Evolutionary conservation across 1,140 invertebrate species (phyloP).

Genomic region (Glossosoma conforme): DNA sequence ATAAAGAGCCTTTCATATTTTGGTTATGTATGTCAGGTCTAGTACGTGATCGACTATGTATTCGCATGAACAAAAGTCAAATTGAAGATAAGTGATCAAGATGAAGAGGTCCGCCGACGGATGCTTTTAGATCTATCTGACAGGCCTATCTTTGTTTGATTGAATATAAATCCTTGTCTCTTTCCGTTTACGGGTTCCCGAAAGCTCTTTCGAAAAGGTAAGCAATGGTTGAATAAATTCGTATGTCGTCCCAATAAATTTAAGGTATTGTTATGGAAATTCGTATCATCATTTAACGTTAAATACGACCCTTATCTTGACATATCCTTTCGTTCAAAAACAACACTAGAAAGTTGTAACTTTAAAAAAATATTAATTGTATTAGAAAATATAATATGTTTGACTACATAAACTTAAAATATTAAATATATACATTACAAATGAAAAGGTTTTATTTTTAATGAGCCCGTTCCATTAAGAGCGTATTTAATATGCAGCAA

Average conservation of each 20-base stretch:
- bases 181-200: slow-evolving; percentile 16
- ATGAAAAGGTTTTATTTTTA: too few species aligned
- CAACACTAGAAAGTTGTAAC: too few species aligned
- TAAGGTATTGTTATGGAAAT: slow-evolving; percentile 25
- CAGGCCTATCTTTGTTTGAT: slow-evolving; percentile 20
- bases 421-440: too few species aligned
- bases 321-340: too few species aligned
- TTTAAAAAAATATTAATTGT: not conserved
- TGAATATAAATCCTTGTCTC: slow-evolving; percentile 22
- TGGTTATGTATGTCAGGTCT: too few species aligned
- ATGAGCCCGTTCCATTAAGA: too few species aligned
- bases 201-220: not conserved
- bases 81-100: too few species aligned
- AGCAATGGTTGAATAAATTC: not conserved
- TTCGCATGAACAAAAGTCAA: too few species aligned
- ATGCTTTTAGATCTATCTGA: slow-evolving; percentile 22
- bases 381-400: not conserved
- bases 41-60: too few species aligned
- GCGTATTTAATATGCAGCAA: too few species aligned
- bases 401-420: too few species aligned
- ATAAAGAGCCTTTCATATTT: too few species aligned
- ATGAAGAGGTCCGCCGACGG: not conserved
- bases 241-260: slow-evolving; percentile 1
- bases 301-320: slow-evolving; percentile 10
- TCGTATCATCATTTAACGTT: slow-evolving; percentile 11